These are phyloP conservation scores for Eulithis testata DNA, from an alignment of 2,888 invertebrate species.

Conservation along the genomic window DNA sequence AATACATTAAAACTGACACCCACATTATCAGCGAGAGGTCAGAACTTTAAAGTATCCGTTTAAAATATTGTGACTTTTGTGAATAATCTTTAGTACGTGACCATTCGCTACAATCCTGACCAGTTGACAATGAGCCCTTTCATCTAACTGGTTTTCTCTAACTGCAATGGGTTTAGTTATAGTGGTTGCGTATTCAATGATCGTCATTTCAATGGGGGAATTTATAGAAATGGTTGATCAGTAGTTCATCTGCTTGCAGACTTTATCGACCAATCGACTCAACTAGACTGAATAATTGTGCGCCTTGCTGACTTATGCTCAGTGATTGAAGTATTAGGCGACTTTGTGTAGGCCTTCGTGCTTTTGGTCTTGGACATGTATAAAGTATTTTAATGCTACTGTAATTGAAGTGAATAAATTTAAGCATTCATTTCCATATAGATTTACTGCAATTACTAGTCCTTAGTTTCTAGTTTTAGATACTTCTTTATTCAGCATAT, in stretches of 20 bases:
- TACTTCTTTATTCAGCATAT: too few relatives aligned
- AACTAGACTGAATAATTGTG: constrained; percentile 52
- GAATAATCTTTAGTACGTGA: constrained; percentile 63
- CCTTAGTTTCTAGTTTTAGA: too few relatives aligned
- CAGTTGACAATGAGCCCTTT: constrained; percentile 25
- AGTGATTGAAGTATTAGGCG: constrained; percentile 53
- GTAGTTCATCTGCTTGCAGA: constrained; percentile 65
- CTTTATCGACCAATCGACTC: constrained; percentile 68
- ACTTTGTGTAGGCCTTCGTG: constrained; percentile 10
- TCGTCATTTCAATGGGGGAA: constrained; percentile 77
- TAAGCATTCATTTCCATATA: too few relatives aligned
- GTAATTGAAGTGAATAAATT: too few relatives aligned
- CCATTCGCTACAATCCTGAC: constrained; percentile 19
- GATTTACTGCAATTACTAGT: too few relatives aligned
- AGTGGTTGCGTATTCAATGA: constrained; percentile 66
- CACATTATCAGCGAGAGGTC: constrained; percentile 69
- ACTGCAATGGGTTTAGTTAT: constrained; percentile 36
- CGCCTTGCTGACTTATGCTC: constrained; percentile 51
- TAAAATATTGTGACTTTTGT: constrained; percentile 77
- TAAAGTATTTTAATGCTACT: background rate
- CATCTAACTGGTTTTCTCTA: background rate
- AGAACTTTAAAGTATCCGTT: constrained; percentile 68
- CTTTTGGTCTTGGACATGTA: background rate
- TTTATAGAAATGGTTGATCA: constrained; percentile 60
- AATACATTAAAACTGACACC: constrained; percentile 71